Evolutionary conservation across 2,888 invertebrate genomes (phyloP), one percentile per base, ranked within the genome.

Genomic region (Choristoneura rosaceana): DNA sequence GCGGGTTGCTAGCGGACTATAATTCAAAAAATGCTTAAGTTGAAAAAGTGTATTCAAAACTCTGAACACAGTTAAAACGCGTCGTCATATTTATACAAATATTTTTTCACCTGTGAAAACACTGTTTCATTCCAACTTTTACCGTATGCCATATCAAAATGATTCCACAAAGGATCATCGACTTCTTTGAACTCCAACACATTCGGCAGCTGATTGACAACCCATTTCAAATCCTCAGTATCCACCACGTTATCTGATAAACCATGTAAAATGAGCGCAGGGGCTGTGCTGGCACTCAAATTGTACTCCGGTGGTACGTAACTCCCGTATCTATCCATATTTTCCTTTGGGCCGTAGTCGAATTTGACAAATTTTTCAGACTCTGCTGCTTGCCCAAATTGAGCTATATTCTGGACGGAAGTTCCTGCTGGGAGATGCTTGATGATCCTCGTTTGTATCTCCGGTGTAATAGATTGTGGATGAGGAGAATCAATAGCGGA

Each of bases 211-310:
- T 92, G 85, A 0, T 84, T 80, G 34, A 94, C 84, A 74, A 96
- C 80, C 80, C 94, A 94, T 52, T 93, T 80, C 0, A 96, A 94
- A 65, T 96, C 96, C 80, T 90, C 86, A 0, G 91, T 84, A 95
- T 95, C 79, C 95, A 91, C 95, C 92, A 96, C 83, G 95, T 97
- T 80, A 94, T 96, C 91, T 55, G 88, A 89, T 9, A 76, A 78
- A 0, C 92, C 92, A 67, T 90, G 90, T 43, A 92, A 78, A 5
- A 83, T 77, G 3, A 92, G 77, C 2, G 87, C 76, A 3, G 92
- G 92, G 0, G 81, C 79, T 0, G 79, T 82, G 12, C 85, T 84
- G 3, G 88, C 87, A 74, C 77, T 85, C 0, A 90, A 74, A 65
- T 89, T 88, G 45, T 86, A 92, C 15, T 71, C 69, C 0, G 92